Base-by-base conservation (phyloP, 2,113 vertebrate genomes). In the Tetraodon nigroviridis region DNA sequence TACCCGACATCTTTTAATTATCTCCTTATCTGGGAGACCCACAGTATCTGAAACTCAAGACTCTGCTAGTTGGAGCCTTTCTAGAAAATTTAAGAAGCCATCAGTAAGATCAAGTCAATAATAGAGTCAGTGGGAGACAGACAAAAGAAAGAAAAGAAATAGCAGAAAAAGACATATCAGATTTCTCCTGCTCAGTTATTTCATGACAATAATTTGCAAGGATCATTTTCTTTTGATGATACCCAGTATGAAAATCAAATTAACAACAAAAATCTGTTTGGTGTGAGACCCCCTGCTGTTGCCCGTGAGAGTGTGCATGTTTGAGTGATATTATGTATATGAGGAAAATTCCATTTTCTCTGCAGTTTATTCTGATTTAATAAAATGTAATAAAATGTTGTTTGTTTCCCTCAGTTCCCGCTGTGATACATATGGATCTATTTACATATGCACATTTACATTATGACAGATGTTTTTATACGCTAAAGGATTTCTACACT, bases 71-170 rank as follows among this genome's bases (percentile, higher is more conserved):
- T 92, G 89, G 90, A 90, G 89, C 90, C 90, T 90, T 84, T 90
- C 90, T 90, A 90, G 89, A 93, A 94, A 93, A 93, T 93, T 91
- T 93, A 93, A 92, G 93, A 93, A 95, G 90, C 93, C 93, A 94
- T 95, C 94, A 96, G 92, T 87, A 84, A 92, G 91, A 94, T 92
- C 92, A 93, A 94, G 94, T 95, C 93, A 93, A 92, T 93, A 89
- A 68, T 78, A 60, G 58, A 70, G 70, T 37, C 32, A 37, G 3
- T 37, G 17, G 44, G 44, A 8, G 44, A 37, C 32, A 37, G 32
- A 37, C 32, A 37, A 37, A 37, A 17, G 44, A 46, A 46, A n/a
- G n/a, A 8, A 46, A 17, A 46, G 75, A 85, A 79, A 78, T 75
- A 69, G 69, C 71, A 62, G 72, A 59, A 72, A 71, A 42, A 78